These are phyloP conservation scores for Pristiophorus japonicus DNA, from an alignment of 2,113 vertebrate species.

Conservation along the genomic window DNA sequence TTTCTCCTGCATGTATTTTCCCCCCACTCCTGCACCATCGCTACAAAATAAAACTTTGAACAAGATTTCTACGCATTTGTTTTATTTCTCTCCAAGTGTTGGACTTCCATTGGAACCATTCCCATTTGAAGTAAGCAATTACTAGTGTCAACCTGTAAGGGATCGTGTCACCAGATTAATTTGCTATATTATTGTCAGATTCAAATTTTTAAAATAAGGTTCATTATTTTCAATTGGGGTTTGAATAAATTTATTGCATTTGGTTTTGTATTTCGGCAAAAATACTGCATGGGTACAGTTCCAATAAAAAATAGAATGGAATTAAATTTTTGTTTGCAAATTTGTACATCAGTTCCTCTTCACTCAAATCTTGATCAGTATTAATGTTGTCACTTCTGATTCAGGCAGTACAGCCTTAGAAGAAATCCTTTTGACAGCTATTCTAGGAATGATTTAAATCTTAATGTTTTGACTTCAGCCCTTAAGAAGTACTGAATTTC, in stretches of 20 bases:
- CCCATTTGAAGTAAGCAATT: neutral
- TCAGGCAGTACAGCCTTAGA: neutral
- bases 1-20: neutral
- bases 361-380: neutral
- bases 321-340: neutral
- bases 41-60: neutral
- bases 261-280: neutral
- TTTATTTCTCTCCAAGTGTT: neutral
- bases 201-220: neutral
- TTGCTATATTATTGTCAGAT: neutral
- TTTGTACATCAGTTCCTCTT: neutral
- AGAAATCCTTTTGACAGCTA: constrained; percentile 36
- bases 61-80: neutral
- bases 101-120: neutral
- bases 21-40: neutral
- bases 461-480: constrained; percentile 47
- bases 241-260: neutral
- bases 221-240: neutral
- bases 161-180: neutral
- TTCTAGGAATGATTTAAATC: constrained; percentile 45
- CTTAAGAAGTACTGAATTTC: neutral
- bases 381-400: constrained; percentile 9
- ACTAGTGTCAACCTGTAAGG: neutral
- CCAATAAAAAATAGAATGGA: neutral
- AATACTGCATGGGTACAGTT: neutral